A percentile compares a stretch with the other conserved stretches of the same genome.
phyloP scores from a whole-genome alignment of 2,888 invertebrate genomes.

The Calameuta filiformis region DNA sequence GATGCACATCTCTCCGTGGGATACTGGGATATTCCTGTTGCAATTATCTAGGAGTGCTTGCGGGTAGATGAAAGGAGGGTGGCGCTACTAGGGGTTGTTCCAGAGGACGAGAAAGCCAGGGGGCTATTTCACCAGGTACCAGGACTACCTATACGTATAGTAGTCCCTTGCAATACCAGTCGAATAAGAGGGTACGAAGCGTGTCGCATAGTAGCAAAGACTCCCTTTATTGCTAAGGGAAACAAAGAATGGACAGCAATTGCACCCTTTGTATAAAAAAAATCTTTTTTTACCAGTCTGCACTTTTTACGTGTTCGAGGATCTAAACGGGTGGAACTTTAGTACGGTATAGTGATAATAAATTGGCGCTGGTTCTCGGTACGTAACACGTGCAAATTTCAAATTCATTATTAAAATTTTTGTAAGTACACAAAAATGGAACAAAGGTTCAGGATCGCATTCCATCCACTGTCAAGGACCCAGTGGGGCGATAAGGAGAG shows the following conservation, averaged over 20 bases:
- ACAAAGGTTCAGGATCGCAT: neutral
- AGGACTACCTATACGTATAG: conserved; percentile 4
- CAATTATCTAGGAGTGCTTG: conserved; percentile 40
- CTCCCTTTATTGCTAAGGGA: conserved; percentile 11
- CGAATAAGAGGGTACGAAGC: neutral
- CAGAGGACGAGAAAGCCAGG: conserved; percentile 20
- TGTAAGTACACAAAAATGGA: neutral
- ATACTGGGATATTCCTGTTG: conserved; percentile 30
- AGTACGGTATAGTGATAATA: neutral
- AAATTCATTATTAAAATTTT: neutral
- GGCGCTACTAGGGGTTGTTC: neutral
- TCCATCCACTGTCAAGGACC: neutral
- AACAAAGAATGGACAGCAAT: conserved; percentile 32
- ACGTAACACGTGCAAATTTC: neutral
- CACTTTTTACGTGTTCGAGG: neutral
- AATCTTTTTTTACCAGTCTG: conserved; percentile 7
- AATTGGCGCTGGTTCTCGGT: neutral
- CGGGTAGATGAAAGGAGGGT: conserved; percentile 31
- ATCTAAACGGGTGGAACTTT: neutral
- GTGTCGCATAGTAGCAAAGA: conserved; percentile 4
- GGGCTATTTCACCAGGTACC: conserved; percentile 5
- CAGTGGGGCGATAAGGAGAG: neutral
- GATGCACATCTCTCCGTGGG: neutral
- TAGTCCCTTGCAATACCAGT: neutral
- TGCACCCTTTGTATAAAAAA: conserved; percentile 28